A percentile compares a stretch with the other conserved stretches of the same genome.
Evolutionary conservation across 2,113 vertebrate genomes (phyloP).

Genomic region (Tor tambroides): DNA sequence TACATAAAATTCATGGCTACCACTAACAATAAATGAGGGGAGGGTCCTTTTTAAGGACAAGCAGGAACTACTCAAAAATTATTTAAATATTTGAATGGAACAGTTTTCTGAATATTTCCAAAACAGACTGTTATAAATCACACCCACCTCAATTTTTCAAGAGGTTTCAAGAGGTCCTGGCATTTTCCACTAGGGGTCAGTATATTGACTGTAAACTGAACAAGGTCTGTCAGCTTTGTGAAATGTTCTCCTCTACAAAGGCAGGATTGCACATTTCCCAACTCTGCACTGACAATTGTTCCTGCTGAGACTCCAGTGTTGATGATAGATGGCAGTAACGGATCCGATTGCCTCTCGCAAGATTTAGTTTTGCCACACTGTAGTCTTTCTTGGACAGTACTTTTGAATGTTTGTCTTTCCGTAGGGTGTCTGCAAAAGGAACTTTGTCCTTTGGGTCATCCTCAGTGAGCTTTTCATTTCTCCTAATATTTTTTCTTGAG

Average conservation of each 20-base stretch:
- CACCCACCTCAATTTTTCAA: background rate
- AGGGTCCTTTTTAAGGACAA: background rate
- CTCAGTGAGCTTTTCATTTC: background rate
- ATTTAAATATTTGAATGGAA: background rate
- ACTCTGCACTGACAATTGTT: background rate
- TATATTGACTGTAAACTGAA: background rate
- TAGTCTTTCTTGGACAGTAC: background rate
- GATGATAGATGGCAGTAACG: background rate
- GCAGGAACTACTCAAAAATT: background rate
- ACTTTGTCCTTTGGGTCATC: background rate
- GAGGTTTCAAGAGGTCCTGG: background rate
- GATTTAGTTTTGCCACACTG: background rate
- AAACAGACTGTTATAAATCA: background rate
- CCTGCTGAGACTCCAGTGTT: background rate
- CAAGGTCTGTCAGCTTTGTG: background rate
- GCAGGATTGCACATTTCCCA: constrained; percentile 14
- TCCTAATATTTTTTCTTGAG: background rate
- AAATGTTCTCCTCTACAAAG: background rate
- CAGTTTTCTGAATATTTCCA: background rate
- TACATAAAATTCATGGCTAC: background rate
- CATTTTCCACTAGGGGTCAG: background rate
- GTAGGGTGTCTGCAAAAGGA: background rate
- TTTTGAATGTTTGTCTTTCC: background rate
- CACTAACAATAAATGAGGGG: background rate
- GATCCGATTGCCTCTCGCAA: background rate